Conservation (phyloP, 37 sponge, comb jelly and placozoan species). For the Haliclona indistincta region DNA sequence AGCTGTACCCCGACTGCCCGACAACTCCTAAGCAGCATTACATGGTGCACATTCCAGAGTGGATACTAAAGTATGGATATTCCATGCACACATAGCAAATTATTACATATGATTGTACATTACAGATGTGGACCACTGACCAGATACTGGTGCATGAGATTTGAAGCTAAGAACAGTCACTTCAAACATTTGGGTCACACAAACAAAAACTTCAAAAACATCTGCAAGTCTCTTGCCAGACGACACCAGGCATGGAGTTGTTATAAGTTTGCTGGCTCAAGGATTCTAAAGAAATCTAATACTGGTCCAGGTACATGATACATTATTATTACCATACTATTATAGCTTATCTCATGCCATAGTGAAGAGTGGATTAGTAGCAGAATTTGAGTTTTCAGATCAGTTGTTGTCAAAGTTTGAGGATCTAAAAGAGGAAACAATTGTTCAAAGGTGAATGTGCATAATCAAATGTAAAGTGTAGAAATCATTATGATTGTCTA, state of each 20-base stretch:
- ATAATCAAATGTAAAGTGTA: not conserved
- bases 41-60: constrained; percentile 4
- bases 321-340: not conserved
- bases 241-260: constrained; percentile 48
- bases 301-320: not conserved
- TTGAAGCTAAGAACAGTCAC: constrained; percentile 61
- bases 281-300: not conserved
- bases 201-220: constrained; percentile 36
- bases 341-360: not conserved
- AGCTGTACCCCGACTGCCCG: not conserved
- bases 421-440: not conserved
- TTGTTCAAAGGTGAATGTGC: not conserved
- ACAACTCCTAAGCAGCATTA: constrained; percentile 2
- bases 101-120: not conserved
- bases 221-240: constrained; percentile 49
- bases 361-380: not conserved
- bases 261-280: constrained; percentile 20
- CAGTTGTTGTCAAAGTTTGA: not conserved
- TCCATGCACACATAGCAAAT: not conserved
- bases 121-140: constrained; percentile 65
- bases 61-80: not conserved
- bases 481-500: not conserved
- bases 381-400: not conserved
- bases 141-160: constrained; percentile 69
- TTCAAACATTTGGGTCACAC: constrained; percentile 39